A percentile compares a stretch with the other conserved stretches of the same genome.
Evolutionary conservation across 2,797 vertebrate genomes (phyloP).

Genomic region (Peromyscus eremicus): DNA sequence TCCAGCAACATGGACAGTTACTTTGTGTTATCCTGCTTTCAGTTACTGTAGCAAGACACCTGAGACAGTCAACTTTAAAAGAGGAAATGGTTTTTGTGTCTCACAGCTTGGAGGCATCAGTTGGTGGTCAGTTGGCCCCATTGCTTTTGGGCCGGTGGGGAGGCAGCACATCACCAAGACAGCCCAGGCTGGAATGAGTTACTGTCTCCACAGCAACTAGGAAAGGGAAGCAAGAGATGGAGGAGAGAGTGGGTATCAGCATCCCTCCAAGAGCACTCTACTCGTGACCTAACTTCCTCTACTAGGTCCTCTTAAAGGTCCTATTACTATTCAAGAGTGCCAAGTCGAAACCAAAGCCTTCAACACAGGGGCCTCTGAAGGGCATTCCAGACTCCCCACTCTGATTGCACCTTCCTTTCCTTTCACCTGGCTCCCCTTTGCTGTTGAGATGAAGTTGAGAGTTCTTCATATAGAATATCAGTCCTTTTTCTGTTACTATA

Average conservation of each 20-base stretch:
- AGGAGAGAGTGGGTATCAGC: not conserved
- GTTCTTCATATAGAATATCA: not conserved
- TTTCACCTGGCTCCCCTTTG: not conserved
- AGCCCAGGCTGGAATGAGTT: too few species aligned
- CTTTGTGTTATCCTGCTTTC: not conserved
- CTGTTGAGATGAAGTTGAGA: not conserved
- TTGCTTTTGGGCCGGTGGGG: not conserved
- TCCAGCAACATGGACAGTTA: not conserved
- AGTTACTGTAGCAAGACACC: not conserved
- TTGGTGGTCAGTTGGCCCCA: not conserved
- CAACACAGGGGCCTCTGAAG: not conserved
- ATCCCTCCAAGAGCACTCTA: not conserved
- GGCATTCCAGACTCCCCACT: too few species aligned
- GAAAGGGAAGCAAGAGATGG: not conserved
- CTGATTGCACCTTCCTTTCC: not conserved
- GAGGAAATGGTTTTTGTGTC: not conserved
- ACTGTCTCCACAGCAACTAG: not conserved
- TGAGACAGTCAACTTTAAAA: not conserved
- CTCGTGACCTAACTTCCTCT: not conserved
- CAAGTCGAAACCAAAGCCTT: not conserved
- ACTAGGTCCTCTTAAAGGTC: not conserved
- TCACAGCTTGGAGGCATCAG: not conserved
- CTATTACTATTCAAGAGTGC: not conserved
- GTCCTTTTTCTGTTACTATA: not conserved
- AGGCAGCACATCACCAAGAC: not conserved